Evolutionary conservation across 2,113 vertebrate species (phyloP).

Genomic region (Spilogale gracilis): DNA sequence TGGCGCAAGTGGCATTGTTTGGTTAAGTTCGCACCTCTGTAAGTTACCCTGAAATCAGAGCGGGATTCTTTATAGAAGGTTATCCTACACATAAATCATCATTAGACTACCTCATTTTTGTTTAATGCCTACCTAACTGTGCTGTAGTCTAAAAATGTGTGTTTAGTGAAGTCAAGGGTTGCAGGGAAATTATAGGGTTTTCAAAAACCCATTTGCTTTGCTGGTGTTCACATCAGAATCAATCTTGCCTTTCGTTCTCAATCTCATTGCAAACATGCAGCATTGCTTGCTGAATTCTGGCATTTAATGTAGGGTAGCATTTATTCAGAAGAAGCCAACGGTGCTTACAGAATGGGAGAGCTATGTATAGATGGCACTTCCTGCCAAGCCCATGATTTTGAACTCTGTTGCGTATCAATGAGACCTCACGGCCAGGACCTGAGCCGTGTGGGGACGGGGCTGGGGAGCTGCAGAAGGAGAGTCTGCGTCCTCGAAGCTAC

Average conservation of each 20-base stretch:
- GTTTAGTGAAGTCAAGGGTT: conserved; percentile 90
- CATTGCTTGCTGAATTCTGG: conserved; percentile 40
- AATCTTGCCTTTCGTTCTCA: conserved; percentile 82
- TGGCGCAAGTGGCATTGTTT: conserved; percentile 22
- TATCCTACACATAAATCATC: conserved; percentile 87
- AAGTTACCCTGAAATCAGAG: conserved; percentile 87
- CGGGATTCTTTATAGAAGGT: conserved; percentile 86
- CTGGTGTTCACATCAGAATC: conserved; percentile 86
- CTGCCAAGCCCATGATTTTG: conserved; percentile 73
- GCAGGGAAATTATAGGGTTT: conserved; percentile 89
- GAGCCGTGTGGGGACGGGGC: not conserved
- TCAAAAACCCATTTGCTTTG: conserved; percentile 90
- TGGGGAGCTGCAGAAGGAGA: fast-evolving
- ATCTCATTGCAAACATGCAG: conserved; percentile 70
- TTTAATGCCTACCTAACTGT: conserved; percentile 88
- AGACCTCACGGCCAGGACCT: not conserved
- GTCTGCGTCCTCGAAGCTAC: not conserved
- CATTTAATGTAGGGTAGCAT: conserved; percentile 50
- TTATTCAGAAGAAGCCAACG: conserved; percentile 51
- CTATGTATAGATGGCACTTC: conserved; percentile 39
- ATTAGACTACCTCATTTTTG: conserved; percentile 87
- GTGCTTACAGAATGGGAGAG: not conserved
- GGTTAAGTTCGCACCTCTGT: conserved; percentile 85
- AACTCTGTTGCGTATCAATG: conserved; percentile 44
- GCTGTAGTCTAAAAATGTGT: conserved; percentile 86